Evolutionary conservation across 2,113 vertebrate species (phyloP).

Genomic region (Oreochromis aureus): DNA sequence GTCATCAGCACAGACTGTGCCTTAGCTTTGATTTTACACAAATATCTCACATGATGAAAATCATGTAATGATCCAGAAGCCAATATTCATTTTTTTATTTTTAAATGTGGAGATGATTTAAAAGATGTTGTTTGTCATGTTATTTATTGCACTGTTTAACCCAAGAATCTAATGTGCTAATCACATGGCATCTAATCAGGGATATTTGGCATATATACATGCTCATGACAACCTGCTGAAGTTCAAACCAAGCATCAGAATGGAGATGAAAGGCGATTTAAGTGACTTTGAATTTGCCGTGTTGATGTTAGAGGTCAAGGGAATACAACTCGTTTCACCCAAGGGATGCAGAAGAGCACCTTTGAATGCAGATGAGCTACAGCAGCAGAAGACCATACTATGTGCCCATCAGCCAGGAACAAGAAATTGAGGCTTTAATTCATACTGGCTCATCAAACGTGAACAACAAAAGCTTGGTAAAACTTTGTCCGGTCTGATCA

Average conservation of each 20-base stretch:
- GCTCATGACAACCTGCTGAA: not conserved
- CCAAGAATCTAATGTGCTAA: not conserved
- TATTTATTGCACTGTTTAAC: not conserved
- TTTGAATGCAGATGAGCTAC: not conserved
- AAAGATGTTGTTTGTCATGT: not conserved
- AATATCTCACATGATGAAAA: not conserved
- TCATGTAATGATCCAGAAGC: not conserved
- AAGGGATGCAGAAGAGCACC: not conserved
- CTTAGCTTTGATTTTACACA: not conserved
- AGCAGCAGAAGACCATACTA: not conserved
- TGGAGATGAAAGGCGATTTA: accelerated
- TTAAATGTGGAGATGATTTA: not conserved
- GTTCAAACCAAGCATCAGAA: not conserved
- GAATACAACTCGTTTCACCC: not conserved
- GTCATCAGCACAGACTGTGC: not conserved
- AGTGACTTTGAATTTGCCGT: not conserved
- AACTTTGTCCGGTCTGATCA: not conserved
- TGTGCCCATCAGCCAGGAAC: not conserved
- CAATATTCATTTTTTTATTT: accelerated
- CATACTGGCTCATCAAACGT: not conserved
- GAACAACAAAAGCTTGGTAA: not conserved
- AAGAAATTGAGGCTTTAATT: not conserved
- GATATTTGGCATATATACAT: not conserved
- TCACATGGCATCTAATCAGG: not conserved
- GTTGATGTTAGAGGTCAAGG: not conserved